Percentiles rank a stretch among this genome's conserved stretches.
Conservation (phyloP, 2,888 invertebrate genomes). For the Nesidiocoris tenuis region DNA sequence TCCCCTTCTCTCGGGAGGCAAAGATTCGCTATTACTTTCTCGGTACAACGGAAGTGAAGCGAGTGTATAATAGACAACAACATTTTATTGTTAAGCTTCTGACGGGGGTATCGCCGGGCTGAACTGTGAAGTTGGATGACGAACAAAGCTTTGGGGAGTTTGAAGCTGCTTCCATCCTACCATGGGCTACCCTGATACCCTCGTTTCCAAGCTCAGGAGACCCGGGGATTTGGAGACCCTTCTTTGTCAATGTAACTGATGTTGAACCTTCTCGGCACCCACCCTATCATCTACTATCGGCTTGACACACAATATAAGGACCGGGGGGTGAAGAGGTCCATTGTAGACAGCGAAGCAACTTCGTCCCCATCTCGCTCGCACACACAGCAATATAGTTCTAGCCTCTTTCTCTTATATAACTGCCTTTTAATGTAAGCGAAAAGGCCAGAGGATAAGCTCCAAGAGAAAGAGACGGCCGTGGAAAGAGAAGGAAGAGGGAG, state of each 20-base stretch:
- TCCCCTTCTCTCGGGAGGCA: too few species aligned
- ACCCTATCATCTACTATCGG: constrained; percentile 41
- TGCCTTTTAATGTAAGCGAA: constrained; percentile 48
- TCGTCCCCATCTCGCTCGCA: not conserved
- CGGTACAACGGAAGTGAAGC: constrained; percentile 19
- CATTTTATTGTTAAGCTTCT: constrained; percentile 35
- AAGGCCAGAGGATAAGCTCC: constrained; percentile 2
- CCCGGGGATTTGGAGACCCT: not conserved
- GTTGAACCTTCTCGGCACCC: constrained; percentile 31
- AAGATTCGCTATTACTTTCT: not conserved
- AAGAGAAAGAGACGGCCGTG: not conserved
- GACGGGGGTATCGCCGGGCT: constrained; percentile 3
- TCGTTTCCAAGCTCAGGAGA: constrained; percentile 6
- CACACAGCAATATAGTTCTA: constrained; percentile 12
- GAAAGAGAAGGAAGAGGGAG: constrained; percentile 12
- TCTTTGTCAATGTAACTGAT: constrained; percentile 35
- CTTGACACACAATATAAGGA: constrained; percentile 12
- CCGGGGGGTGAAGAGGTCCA: constrained; percentile 10
- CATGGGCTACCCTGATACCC: not conserved
- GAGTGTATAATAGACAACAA: constrained; percentile 35
- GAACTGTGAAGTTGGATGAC: constrained; percentile 4
- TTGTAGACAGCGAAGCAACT: constrained; percentile 7
- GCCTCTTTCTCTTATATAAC: constrained; percentile 44
- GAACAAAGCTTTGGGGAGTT: constrained; percentile 24
- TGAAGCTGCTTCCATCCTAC: constrained; percentile 10